Evolutionary conservation across 1,140 invertebrate species (phyloP).

Genomic region (Drosophila nasuta): DNA sequence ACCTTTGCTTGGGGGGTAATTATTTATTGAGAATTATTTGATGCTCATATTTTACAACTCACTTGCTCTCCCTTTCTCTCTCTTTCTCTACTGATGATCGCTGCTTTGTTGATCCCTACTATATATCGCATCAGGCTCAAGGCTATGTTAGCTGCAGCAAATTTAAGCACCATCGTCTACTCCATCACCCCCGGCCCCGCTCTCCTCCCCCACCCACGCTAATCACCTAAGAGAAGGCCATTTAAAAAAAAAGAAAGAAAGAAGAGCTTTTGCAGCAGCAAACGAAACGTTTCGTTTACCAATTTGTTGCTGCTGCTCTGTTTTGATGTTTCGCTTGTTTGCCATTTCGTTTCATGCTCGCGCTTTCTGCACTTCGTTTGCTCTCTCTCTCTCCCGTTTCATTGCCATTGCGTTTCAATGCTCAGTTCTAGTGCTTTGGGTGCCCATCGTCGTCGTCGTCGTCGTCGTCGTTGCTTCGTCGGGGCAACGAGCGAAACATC

Average conservation of each 20-base stretch:
- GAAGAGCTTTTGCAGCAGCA: conserved; percentile 18
- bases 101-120: conserved; percentile 27
- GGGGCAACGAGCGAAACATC: neutral
- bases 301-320: conserved; percentile 37
- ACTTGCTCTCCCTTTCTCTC: neutral
- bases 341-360: conserved; percentile 21
- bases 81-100: conserved; percentile 2
- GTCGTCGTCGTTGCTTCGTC: too few relatives aligned
- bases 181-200: neutral
- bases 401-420: neutral
- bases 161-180: neutral
- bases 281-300: conserved; percentile 16
- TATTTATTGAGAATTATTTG: conserved; percentile 32
- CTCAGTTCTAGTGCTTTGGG: neutral
- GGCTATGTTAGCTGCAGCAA: conserved; percentile 12
- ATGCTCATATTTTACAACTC: conserved; percentile 2
- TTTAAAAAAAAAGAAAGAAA: neutral
- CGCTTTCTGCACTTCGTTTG: conserved; percentile 16
- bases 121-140: conserved; percentile 13
- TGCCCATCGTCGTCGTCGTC: neutral
- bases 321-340: conserved; percentile 37
- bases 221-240: neutral
- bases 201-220: too few relatives aligned
- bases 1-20: neutral
- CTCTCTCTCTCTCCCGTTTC: conserved; percentile 2